Evolutionary conservation across 2,797 vertebrate genomes (phyloP), one percentile per base, ranked within the genome.

Genomic region (Schizopygopsis pylzovi): DNA sequence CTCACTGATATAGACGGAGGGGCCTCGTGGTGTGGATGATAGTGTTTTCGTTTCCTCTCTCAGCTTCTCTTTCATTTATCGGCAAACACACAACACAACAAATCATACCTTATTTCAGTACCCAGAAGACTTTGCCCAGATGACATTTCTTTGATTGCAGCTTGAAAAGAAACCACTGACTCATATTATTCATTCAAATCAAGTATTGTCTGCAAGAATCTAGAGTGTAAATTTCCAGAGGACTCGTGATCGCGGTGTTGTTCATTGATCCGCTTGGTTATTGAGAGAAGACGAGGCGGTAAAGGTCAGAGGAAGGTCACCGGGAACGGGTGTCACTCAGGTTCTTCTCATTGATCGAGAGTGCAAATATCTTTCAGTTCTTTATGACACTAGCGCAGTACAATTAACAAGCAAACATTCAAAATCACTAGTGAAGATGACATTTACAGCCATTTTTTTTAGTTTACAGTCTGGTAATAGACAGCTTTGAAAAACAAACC

Each of bases 141-240:
- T 84, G 22, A 33, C 39, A 70, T 45, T 79, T 61, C 83, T 85
- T 85, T 80, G 41, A 81, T 7, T 81, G 82, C 72, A 71, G 76
- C 28, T 49, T 49, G 12, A 79, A 79, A 85, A 76, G 63, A 68
- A 84, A 85, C 67, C 52, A 85, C 68, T 49, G 67, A 80, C 77
- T 85, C 77, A 84, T 78, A 54, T 54, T 65, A 78, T 84, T 75
- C 71, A 84, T 71, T 85, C 52, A 63, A 61, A 63, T 75, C 33
- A 37, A 39, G 28, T 7, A 13, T 72, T 22, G 37, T 45, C 63
- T 18, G n/a, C 72, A 52, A 68, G 12, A 75, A 84, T 68, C 73
- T 78, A 28, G 43, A 81, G 56, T 3, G 10, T 65, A 39, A 63
- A 85, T 63, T 65, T 75, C 78, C 84, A 43, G 56, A 75, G 20